Evolutionary conservation across 2,888 invertebrate species (phyloP), one percentile per base, ranked within the genome.

Genomic region (Philopedon plagiatum): DNA sequence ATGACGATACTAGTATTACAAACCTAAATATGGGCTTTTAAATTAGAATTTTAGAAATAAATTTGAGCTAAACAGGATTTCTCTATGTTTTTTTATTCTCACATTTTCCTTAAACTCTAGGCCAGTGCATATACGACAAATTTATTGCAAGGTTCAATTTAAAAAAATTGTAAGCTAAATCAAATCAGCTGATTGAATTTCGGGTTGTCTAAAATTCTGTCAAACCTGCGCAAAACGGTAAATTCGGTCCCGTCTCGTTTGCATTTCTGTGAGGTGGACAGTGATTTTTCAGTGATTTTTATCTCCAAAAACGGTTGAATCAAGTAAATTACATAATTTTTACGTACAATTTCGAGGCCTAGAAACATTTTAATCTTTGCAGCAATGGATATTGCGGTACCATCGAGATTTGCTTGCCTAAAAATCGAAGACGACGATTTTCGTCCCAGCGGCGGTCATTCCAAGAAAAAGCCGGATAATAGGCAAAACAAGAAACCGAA

Each of bases 361-460:
- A 49, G 1, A 49, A 5, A 13, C 41, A 11, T 18, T 9, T 29
- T 32, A 7, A 5, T n/a, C 29, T 29, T 54, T 9, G 7, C 13
- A 29, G 29, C 15, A 32, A 54, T 54, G 75, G 90, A 90, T 86
- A 88, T 90, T 80, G 87, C 90, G 41, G 89, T 91, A 63, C 91
- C 91, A 76, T 93, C 93, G 21, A 88, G 93, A 79, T 94, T 93
- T 85, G 91, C 93, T 71, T 91, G 92, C 75, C 87, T 94, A 61
- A 90, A 90, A 84, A 89, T 93, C 66, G 93, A 93, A 80, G 93
- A 92, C 79, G 93, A 93, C 77, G 93, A 92, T 76, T 87, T 85
- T 73, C 85, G 85, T 39, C 78, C 83, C 11, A 87, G 87, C 80
- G 88, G 87, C 79, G 78, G 75, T 68, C 74, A 68, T 11, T 86